Evolutionary conservation across 1,140 invertebrate species (phyloP), one percentile per base, ranked within the genome.

Genomic region (Mizuhopecten yessoensis): DNA sequence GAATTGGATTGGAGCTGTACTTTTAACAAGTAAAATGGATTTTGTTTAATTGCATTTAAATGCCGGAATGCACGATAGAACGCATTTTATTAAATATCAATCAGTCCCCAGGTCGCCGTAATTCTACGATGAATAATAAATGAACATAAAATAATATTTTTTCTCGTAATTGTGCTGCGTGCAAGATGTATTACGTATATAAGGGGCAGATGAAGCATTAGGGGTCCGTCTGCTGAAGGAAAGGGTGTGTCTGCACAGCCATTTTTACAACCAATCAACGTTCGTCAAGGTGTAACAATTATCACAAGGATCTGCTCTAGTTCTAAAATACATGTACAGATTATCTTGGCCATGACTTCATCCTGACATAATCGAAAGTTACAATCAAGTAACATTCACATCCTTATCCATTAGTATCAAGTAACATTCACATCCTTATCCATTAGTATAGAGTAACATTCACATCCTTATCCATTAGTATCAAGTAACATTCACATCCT

Each of bases 31-130:
- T 75, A 75, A 17, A 29, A 75, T 29, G 57, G 57, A 29, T 75
- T 75, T 75, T 75, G 57, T 75, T 75, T 75, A 75, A 75, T 75
- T 75, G 57, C 57, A 29, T 75, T 75, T 75, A 75, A 75, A 75
- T 75, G n/a, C 23, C 57, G 57, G 57, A 75, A 75, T 75, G n/a
- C 57, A 75, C 57, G 57, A 75, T 29, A 75, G 15, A 75, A 75
- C 57, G 57, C 11, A 75, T 75, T 75, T 29, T 75, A 75, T 75
- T 75, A 75, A 29, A 75, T 75, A 75, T n/a, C 57, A 75, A 75
- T 75, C 57, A 1, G 57, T 29, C 57, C 57, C 57, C n/a, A 17
- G 23, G n/a, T 49, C 20, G 45, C 20, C 45, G 57, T 75, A 75
- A 75, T 29, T 75, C 57, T 17, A 29, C 23, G n/a, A 75, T 75